A percentile compares a stretch with the other conserved stretches of the same genome.
Evolutionary conservation across 2,797 vertebrate genomes (phyloP).

Genomic region (Danio albolineatus): DNA sequence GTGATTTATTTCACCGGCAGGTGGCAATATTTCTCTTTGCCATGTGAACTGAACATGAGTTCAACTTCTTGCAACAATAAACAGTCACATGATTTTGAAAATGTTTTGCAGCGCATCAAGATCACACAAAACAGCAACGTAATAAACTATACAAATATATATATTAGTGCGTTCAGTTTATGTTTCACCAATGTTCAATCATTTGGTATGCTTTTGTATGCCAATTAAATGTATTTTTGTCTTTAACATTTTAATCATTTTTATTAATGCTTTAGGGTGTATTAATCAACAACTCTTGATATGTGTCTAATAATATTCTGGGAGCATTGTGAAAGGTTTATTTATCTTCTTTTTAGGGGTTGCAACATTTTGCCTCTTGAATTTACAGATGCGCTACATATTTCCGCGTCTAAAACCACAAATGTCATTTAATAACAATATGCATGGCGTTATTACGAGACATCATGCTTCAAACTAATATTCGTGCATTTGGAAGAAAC

Average conservation of each 20-base stretch:
- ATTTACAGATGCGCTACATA: neutral
- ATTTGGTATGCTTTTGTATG: neutral
- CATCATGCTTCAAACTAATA: too few species aligned
- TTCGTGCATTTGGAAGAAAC: too few species aligned
- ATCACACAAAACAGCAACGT: neutral
- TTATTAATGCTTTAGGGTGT: neutral
- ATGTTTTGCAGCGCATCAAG: neutral
- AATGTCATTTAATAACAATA: too few species aligned
- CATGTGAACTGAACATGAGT: neutral
- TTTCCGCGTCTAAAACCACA: neutral
- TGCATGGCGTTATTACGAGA: too few species aligned
- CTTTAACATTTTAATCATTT: neutral
- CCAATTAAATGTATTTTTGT: neutral
- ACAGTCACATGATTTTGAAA: neutral
- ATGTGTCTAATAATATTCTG: neutral
- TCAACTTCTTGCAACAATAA: neutral
- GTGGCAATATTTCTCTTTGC: conserved; percentile 13
- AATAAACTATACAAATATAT: too few species aligned
- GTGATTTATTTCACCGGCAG: neutral
- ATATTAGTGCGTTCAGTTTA: too few species aligned
- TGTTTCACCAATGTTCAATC: too few species aligned
- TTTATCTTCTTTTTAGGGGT: neutral
- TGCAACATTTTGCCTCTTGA: neutral
- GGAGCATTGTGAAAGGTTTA: neutral
- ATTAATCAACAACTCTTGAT: neutral